Conservation (phyloP, 1,140 invertebrate species). For the Cyrtorhinus lividipennis region DNA sequence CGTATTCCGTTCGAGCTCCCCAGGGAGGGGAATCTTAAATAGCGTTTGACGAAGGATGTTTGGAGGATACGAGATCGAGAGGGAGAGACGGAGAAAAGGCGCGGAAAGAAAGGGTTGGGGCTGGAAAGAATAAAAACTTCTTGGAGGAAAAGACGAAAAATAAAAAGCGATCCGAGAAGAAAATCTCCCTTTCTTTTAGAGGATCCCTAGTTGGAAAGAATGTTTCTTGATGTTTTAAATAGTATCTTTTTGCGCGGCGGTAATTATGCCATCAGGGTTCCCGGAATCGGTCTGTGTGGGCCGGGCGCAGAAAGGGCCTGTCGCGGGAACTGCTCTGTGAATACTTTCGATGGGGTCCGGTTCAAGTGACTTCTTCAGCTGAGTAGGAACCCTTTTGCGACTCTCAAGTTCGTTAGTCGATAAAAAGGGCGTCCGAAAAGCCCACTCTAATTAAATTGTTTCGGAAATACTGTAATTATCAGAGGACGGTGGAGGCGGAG, state of each 20-base stretch:
- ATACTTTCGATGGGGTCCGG: neutral
- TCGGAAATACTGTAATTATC: constrained; percentile 3
- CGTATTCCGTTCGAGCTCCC: no score
- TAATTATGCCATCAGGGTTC: constrained; percentile 15
- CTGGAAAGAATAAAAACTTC: neutral
- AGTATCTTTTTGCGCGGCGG: constrained; percentile 14
- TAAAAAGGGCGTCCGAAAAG: neutral
- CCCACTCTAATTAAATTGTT: neutral
- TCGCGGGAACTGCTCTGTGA: neutral
- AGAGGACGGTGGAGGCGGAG: no score
- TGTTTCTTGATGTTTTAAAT: constrained; percentile 9
- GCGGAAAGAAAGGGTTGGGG: neutral
- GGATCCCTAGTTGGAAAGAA: neutral
- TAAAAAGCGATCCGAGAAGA: neutral
- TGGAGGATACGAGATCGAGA: neutral
- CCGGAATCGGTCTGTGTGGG: constrained; percentile 12
- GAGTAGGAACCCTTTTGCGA: neutral
- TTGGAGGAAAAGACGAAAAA: neutral
- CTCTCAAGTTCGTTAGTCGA: neutral
- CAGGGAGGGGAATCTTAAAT: constrained; percentile 1
- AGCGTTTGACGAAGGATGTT: neutral
- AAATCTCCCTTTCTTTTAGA: neutral
- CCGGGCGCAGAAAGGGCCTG: neutral
- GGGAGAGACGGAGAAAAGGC: neutral
- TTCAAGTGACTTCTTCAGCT: no score